phyloP scores from a whole-genome alignment of 1,140 invertebrate genomes.

The Frieseomelitta varia region DNA sequence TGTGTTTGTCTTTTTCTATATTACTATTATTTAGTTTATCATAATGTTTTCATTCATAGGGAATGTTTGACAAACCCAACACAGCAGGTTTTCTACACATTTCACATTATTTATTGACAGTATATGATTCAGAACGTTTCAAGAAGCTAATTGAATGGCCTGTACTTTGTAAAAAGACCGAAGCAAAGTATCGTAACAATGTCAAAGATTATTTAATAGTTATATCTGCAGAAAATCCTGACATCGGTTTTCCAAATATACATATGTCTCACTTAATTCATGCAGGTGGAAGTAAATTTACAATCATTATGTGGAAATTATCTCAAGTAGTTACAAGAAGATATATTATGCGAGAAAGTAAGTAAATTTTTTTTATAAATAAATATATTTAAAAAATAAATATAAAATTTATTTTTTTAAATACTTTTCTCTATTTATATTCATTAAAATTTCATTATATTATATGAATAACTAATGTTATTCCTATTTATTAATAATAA shows the following conservation, averaged over 20 bases:
- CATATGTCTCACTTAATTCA: conserved; percentile 69
- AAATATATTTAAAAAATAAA: background rate
- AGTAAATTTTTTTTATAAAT: conserved; percentile 1
- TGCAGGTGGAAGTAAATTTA: conserved; percentile 73
- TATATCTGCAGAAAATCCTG: conserved; percentile 71
- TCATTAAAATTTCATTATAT: conserved; percentile 24
- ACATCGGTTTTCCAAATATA: conserved; percentile 70
- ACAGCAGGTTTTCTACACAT: conserved; percentile 80
- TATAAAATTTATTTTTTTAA: background rate
- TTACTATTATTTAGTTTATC: background rate
- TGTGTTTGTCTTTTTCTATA: conserved; percentile 1
- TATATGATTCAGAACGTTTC: conserved; percentile 78
- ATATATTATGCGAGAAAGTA: conserved; percentile 63
- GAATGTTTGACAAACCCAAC: conserved; percentile 83
- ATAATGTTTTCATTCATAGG: conserved; percentile 65
- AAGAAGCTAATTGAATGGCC: conserved; percentile 81
- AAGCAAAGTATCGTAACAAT: conserved; percentile 79
- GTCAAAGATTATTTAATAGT: conserved; percentile 69
- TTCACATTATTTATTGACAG: conserved; percentile 79
- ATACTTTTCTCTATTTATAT: conserved; percentile 8
- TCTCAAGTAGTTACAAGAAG: conserved; percentile 67
- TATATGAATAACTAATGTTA: background rate
- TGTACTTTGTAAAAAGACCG: conserved; percentile 79
- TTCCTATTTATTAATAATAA: background rate
- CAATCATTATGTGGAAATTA: conserved; percentile 74